Evolutionary conservation across 2,113 vertebrate species (phyloP).

Genomic region (Callospermophilus lateralis): DNA sequence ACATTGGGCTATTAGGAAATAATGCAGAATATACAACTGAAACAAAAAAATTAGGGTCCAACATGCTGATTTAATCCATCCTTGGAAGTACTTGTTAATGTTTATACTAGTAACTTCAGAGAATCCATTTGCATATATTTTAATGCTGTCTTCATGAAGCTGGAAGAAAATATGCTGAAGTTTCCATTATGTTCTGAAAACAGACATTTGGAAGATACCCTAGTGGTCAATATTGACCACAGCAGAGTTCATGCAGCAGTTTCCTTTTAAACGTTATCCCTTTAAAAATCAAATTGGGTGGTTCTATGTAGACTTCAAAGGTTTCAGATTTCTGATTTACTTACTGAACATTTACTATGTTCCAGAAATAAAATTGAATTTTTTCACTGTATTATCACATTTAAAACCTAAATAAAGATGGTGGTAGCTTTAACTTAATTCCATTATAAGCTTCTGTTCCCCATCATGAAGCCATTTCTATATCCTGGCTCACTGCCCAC

Average conservation of each 20-base stretch:
- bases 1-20: not conserved
- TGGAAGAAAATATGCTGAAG: not conserved
- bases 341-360: constrained; percentile 45
- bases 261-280: not conserved
- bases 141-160: not conserved
- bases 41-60: not conserved
- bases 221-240: not conserved
- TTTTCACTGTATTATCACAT: constrained; percentile 64
- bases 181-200: not conserved
- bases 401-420: constrained; percentile 69
- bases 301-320: not conserved
- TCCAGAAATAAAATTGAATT: not conserved
- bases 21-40: too few relatives aligned
- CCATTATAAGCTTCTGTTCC: constrained; percentile 60
- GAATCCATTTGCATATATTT: accelerated
- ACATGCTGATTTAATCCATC: not conserved
- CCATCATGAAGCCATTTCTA: constrained; percentile 47
- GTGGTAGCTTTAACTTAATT: constrained; percentile 48
- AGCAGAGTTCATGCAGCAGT: not conserved
- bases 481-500: constrained; percentile 54
- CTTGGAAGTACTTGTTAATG: not conserved
- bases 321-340: constrained; percentile 39
- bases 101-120: too few relatives aligned
- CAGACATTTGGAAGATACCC: not conserved
- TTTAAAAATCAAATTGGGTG: not conserved